Percentiles rank a stretch among this genome's conserved stretches.
These are phyloP conservation scores for Macroglossus sobrinus DNA, from an alignment of 2,113 vertebrate genomes.

Conservation along the genomic window DNA sequence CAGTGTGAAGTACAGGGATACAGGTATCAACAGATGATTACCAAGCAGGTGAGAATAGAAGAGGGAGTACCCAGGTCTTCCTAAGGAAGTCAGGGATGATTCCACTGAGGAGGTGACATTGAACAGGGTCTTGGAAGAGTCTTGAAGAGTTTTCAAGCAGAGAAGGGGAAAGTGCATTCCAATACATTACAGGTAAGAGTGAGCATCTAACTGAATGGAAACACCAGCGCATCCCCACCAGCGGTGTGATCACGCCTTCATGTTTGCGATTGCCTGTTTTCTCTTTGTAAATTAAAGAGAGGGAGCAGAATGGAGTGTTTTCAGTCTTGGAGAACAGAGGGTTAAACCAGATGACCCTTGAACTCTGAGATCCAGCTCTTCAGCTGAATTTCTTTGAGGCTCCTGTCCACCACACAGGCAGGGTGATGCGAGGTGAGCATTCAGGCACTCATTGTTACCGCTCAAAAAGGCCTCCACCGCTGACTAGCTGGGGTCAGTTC, in stretches of 20 bases:
- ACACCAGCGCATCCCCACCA: neutral
- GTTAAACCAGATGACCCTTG: neutral
- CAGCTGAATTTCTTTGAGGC: neutral
- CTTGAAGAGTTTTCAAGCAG: neutral
- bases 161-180: neutral
- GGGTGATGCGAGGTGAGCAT: no score
- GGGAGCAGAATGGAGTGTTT: neutral
- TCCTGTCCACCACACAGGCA: neutral
- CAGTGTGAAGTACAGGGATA: neutral
- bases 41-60: neutral
- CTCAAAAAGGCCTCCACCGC: neutral
- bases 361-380: neutral
- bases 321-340: neutral
- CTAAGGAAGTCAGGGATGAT: neutral
- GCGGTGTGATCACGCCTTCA: slow-evolving; percentile 48
- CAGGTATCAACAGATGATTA: neutral
- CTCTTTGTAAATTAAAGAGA: slow-evolving; percentile 39
- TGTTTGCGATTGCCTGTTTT: slow-evolving; percentile 8
- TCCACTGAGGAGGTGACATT: neutral
- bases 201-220: neutral
- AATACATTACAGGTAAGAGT: neutral
- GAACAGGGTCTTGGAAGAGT: neutral
- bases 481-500: neutral
- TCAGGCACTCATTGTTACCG: neutral
- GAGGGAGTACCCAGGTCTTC: neutral